Evolutionary conservation across 1,140 invertebrate species (phyloP), one percentile per base, ranked within the genome.

Genomic region (Lasioglossum albipes): DNA sequence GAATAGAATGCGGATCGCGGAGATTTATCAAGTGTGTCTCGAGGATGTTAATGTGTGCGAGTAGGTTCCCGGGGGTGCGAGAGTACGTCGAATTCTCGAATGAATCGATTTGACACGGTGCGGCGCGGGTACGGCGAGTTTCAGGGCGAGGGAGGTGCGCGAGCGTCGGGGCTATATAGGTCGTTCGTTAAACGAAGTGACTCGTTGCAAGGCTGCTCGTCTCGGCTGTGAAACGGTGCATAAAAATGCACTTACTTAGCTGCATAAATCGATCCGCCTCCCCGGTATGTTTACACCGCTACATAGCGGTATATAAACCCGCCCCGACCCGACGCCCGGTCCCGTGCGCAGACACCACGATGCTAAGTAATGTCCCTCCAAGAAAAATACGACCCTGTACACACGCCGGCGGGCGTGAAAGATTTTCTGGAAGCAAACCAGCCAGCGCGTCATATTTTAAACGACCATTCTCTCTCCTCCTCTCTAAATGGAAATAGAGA

Each of bases 201-300:
- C 69, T 79, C 77, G 79, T 59, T 81, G 74, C 82, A 84, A 84
- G 84, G 75, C 84, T 84, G 80, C 64, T 84, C 69, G 78, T 81
- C 83, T 81, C 79, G 79, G 75, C 75, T 85, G 84, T 85, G 84
- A 85, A 85, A 75, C 84, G 84, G 84, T 85, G 84, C 84, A 85
- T 85, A 85, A 85, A 85, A 85, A 85, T 85, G 83, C 83, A 85
- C 84, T 85, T 82, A 85, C 83, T 85, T 85, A 85, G 83, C 84
- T 83, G 84, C 84, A 85, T 85, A 85, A 85, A 85, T 85, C 84
- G 84, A 85, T 85, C 83, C 84, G 79, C 57, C 52, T 45, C 57
- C 59, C 54, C 73, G 79, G 79, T 80, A 66, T 85, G 83, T 85
- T 85, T 85, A 81, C 84, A 73, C 79, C 74, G 79, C 74, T 77